phyloP scores from a whole-genome alignment of 1,140 invertebrate species.

The Trichomalopsis sarcophagae region DNA sequence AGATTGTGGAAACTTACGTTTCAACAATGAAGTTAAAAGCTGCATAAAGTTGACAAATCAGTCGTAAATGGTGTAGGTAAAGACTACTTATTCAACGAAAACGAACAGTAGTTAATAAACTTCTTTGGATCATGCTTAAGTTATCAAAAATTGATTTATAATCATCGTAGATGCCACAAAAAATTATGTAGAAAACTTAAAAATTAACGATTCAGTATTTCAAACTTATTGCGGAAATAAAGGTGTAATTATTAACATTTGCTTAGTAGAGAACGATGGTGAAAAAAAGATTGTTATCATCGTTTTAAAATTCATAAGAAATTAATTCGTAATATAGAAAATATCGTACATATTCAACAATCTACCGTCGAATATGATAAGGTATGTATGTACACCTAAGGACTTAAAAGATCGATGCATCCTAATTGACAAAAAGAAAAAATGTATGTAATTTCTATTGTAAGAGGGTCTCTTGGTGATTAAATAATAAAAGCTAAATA shows the following conservation, averaged over 20 bases:
- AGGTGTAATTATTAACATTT: conserved; percentile 38
- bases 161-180: conserved; percentile 27
- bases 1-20: too few species aligned
- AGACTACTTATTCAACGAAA: conserved; percentile 4
- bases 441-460: too few species aligned
- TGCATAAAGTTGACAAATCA: conserved; percentile 9
- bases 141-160: conserved; percentile 44
- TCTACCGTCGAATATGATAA: too few species aligned
- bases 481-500: too few species aligned
- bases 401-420: too few species aligned
- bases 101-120: conserved; percentile 20
- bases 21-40: not conserved
- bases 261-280: not conserved
- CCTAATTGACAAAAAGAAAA: too few species aligned
- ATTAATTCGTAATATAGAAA: too few species aligned
- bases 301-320: not conserved
- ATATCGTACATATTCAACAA: too few species aligned
- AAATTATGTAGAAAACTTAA: conserved; percentile 4
- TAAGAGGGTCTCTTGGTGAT: too few species aligned
- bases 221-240: conserved; percentile 2
- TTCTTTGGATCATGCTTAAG: not conserved
- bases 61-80: conserved; percentile 9
- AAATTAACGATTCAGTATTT: conserved; percentile 47
- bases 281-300: conserved; percentile 28
- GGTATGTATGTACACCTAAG: too few species aligned